Base-by-base conservation (phyloP, 2,888 invertebrate genomes). In the Callyntrura guangdongensis region DNA sequence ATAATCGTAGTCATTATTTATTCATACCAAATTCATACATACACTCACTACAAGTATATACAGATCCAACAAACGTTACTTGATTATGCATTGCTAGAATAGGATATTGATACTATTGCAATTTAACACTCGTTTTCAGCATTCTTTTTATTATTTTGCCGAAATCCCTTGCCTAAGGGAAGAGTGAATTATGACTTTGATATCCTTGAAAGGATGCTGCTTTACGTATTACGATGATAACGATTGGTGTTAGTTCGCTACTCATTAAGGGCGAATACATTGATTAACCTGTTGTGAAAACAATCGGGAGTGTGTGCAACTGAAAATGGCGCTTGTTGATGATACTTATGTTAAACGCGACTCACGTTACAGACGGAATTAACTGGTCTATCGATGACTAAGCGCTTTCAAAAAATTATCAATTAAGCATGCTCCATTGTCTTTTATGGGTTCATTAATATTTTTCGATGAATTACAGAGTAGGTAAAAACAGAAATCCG, bases 131-230 rank as follows among this genome's bases (percentile, higher is more conserved):
- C n/a, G n/a, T 14, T 53, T 14, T 12, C 53, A 53, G 67, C 67
- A 36, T n/a, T 67, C 5, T 9, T 67, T 22, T 67, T 36, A 36
- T 36, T 36, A 36, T 36, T 36, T 36, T 36, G 36, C 36, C 36
- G 36, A 36, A 36, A 36, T 36, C 36, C 2, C 36, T n/a, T 36
- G 67, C 27, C 67, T 3, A 53, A 36, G 36, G 36, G 8, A 47
- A 0, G 20, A 45, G 27, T 45, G 25, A 83, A 25, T 83, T 61
- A 83, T 47, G 82, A 83, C 47, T 83, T 83, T 20, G 47, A 64
- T 83, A 83, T 83, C 82, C 82, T 83, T 83, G 82, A 83, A 61
- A 61, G 25, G 56, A 53, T 59, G 36, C 27, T 81, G 81, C 22
- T 22, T 61, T 22, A 20, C 20, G 17, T 22, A 20, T 61, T 22